These are phyloP conservation scores for Julus scandinavius DNA, from an alignment of 2,888 invertebrate species.

Conservation along the genomic window DNA sequence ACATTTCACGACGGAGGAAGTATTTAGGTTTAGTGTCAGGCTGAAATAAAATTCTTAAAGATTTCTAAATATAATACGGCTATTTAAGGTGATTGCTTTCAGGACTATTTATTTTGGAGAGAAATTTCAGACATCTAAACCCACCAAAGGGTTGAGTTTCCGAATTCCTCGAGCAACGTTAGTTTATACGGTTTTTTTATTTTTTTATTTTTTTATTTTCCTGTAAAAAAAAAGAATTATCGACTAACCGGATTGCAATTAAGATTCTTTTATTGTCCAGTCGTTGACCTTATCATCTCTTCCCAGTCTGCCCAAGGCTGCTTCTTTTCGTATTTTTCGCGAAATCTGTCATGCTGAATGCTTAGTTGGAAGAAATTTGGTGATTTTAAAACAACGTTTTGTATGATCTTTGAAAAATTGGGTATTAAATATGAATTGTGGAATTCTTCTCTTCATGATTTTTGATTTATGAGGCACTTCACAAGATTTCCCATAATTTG, in stretches of 20 bases:
- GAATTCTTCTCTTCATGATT: too few species aligned
- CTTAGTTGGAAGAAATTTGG: too few species aligned
- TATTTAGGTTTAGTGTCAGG: background rate
- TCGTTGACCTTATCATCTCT: conserved; percentile 1
- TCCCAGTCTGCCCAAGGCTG: background rate
- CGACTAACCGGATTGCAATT: conserved; percentile 37
- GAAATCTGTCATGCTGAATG: background rate
- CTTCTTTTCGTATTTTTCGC: background rate
- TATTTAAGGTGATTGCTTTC: background rate
- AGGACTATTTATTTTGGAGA: background rate
- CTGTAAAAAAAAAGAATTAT: background rate
- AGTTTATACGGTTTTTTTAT: background rate
- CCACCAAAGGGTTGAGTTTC: background rate
- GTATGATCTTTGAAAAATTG: too few species aligned
- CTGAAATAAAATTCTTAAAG: background rate
- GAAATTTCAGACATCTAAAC: background rate
- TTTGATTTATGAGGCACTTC: too few species aligned
- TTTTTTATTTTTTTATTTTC: background rate
- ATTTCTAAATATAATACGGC: too few species aligned
- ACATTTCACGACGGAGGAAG: background rate
- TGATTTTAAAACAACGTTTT: too few species aligned
- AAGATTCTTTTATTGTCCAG: conserved; percentile 37
- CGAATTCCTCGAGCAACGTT: background rate
- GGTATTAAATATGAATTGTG: too few species aligned
- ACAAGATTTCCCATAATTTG: too few species aligned